These are phyloP conservation scores for Vanessa cardui DNA, from an alignment of 2,888 invertebrate species.

Conservation along the genomic window DNA sequence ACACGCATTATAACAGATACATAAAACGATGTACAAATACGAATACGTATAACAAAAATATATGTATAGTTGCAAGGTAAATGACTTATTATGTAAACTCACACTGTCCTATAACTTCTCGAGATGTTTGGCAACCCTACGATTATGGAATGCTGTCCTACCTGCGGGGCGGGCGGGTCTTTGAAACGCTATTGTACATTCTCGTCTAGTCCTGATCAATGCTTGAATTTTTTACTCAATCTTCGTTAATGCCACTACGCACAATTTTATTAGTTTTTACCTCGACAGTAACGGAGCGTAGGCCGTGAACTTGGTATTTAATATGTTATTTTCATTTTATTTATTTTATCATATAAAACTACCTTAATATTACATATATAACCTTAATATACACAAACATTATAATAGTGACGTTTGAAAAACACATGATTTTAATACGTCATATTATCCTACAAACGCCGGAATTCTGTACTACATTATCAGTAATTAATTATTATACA, in stretches of 20 bases:
- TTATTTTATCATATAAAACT: background rate
- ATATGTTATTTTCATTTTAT: background rate
- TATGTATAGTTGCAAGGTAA: too few species aligned
- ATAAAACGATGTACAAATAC: too few species aligned
- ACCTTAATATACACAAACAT: too few species aligned
- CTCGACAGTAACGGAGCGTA: slow-evolving; percentile 10
- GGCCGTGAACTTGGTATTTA: slow-evolving; percentile 23
- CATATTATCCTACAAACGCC: too few species aligned
- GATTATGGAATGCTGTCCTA: slow-evolving; percentile 58
- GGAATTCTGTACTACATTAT: too few species aligned
- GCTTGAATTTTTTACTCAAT: slow-evolving; percentile 35
- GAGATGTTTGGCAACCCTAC: slow-evolving; percentile 22
- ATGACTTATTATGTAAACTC: too few species aligned
- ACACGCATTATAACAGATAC: too few species aligned
- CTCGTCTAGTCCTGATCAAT: slow-evolving; percentile 42
- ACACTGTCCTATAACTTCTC: background rate
- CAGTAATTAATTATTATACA: too few species aligned
- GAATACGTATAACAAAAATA: too few species aligned
- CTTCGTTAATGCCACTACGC: slow-evolving; percentile 15
- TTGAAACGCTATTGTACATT: slow-evolving; percentile 49
- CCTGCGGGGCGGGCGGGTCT: slow-evolving; percentile 48
- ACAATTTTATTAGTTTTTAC: slow-evolving; percentile 16
- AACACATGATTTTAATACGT: too few species aligned
- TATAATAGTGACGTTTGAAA: too few species aligned
- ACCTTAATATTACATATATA: too few species aligned